Evolutionary conservation across 2,888 invertebrate species (phyloP).

Genomic region (Rhagium mordax): DNA sequence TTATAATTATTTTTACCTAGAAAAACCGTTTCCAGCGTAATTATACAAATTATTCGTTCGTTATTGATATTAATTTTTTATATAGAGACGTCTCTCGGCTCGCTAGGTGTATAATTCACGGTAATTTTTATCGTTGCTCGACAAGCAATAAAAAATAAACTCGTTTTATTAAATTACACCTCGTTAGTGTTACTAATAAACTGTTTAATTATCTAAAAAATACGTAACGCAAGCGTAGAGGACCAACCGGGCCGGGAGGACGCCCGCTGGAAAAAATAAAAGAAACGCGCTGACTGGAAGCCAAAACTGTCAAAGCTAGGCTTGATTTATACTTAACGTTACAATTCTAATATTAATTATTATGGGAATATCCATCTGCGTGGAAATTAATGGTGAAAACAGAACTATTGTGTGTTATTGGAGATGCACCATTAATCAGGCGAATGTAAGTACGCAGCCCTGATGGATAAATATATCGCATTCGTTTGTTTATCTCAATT

Average conservation of each 20-base stretch:
- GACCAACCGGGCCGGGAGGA: no score
- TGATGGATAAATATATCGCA: not conserved
- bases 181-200: not conserved
- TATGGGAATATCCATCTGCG: slow-evolving; percentile 40
- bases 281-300: not conserved
- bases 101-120: not conserved
- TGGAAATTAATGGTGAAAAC: slow-evolving; percentile 39
- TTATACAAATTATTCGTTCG: slow-evolving; percentile 36
- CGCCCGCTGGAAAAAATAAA: not conserved
- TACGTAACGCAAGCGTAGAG: not conserved
- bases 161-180: not conserved
- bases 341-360: slow-evolving; percentile 49
- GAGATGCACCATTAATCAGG: not conserved
- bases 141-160: not conserved
- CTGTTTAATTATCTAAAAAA: not conserved
- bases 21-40: slow-evolving; percentile 39
- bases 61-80: slow-evolving; percentile 25
- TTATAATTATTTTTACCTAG: slow-evolving; percentile 46
- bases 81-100: not conserved
- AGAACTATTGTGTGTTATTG: slow-evolving; percentile 17
- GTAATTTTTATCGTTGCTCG: not conserved
- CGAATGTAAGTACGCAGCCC: not conserved
- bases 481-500: not conserved
- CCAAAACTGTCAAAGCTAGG: slow-evolving; percentile 3
- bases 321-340: slow-evolving; percentile 48